These are phyloP conservation scores for Micromys minutus DNA, from an alignment of 2,113 vertebrate genomes.

Conservation along the genomic window DNA sequence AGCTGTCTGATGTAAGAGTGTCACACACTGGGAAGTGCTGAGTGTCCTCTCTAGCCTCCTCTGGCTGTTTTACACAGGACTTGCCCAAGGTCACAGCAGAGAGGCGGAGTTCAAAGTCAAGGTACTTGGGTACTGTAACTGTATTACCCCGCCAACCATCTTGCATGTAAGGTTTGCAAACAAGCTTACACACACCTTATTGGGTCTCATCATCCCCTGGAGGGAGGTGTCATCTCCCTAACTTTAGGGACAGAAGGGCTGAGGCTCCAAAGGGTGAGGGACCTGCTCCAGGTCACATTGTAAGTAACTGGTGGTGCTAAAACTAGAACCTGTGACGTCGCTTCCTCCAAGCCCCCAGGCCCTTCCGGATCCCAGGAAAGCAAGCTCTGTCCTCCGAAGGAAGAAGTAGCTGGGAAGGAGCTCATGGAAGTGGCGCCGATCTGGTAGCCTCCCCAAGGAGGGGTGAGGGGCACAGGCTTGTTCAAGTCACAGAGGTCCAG, in stretches of 20 bases:
- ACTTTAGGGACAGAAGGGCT: not conserved
- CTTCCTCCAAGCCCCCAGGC: not conserved
- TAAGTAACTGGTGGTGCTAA: not conserved
- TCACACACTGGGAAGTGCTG: not conserved
- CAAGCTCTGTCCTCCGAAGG: not conserved
- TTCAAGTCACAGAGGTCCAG: not conserved
- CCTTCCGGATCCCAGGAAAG: not conserved
- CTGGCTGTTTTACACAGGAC: not conserved
- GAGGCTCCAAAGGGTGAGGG: not conserved
- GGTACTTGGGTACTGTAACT: not conserved
- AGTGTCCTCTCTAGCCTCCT: not conserved
- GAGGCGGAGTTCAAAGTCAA: not conserved
- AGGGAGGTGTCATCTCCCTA: not conserved
- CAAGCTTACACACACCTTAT: not conserved
- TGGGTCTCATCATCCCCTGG: not conserved
- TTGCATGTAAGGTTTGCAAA: not conserved
- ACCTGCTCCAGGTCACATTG: not conserved
- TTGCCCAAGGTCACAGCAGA: not conserved
- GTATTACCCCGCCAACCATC: not conserved
- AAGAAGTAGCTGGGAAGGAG: too few species aligned
- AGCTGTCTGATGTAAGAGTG: not conserved
- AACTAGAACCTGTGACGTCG: not conserved
- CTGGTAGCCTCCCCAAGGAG: not conserved
- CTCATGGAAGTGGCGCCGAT: not conserved
- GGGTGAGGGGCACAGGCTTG: not conserved